These are phyloP conservation scores for Strongylocentrotus purpuratus DNA, from an alignment of 35 echinoderm and acorn worm species.

Conservation along the genomic window DNA sequence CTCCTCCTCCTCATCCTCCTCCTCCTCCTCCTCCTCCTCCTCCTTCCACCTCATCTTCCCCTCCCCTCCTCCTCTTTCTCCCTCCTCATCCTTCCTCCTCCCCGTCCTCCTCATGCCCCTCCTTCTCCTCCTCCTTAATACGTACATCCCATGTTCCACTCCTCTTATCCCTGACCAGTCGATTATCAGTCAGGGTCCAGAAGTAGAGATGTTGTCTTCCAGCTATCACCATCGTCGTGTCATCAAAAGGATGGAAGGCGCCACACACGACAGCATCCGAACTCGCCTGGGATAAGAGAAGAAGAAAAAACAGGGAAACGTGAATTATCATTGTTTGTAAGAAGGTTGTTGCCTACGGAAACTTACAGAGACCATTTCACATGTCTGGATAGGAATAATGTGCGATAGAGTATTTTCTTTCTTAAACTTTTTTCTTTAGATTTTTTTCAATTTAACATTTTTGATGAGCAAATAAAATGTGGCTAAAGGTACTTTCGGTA, in stretches of 20 bases:
- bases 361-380: too few species aligned
- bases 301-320: too few species aligned
- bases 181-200: conserved; percentile 76
- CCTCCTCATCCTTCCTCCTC: neutral
- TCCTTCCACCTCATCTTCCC: neutral
- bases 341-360: too few species aligned
- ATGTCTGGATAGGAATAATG: too few species aligned
- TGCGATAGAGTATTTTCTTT: too few species aligned
- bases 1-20: neutral
- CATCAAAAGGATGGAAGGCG: conserved; percentile 83
- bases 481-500: too few species aligned
- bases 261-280: conserved; percentile 76
- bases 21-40: neutral
- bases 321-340: too few species aligned
- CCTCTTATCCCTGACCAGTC: conserved; percentile 78
- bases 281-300: neutral
- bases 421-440: too few species aligned
- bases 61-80: neutral
- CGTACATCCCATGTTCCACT: conserved; percentile 92
- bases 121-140: neutral
- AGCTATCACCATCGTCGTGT: conserved; percentile 67
- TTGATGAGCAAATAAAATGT: too few species aligned
- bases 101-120: neutral
- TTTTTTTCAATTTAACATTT: too few species aligned
- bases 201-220: conserved; percentile 89